Base-by-base conservation (phyloP, 2,113 vertebrate species). In the Megaleporinus macrocephalus region DNA sequence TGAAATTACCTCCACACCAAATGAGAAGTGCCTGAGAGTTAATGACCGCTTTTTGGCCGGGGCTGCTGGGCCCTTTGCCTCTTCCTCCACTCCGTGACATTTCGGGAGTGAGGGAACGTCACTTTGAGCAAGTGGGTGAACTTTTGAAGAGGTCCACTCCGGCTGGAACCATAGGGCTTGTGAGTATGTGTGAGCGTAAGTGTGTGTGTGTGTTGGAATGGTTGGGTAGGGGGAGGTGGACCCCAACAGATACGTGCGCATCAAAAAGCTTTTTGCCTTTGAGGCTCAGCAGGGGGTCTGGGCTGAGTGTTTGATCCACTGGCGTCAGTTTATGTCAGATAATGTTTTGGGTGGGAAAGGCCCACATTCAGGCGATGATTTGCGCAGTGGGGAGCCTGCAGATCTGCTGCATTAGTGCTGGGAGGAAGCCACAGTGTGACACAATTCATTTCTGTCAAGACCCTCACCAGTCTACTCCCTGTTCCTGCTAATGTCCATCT, bases 401-500 rank as follows among this genome's bases (percentile, higher is more conserved):
- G 61, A 78, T 63, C 53, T 78, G 66, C 57, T 33, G 66, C 33
- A 83, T 53, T 76, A 62, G 20, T 1, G 26, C 3, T n/a, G 74
- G 55, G 41, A 76, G 73, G 72, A 76, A 10, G n/a, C 24, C 57
- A 24, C 55, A 6, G 53, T 26, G 72, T 68, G 79, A 74, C 57
- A 33, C 63, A 72, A 33, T 33, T 77, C 69, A 51, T 63, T 55
- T 51, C 41, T 51, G 22, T 72, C 59, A 62, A 62, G 70, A 62
- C 27, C 76, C 65, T 76, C 47, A 82, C 68, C 73, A 70, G 44
- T 69, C 33, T 27, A 18, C 36, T 30, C 55, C 3, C 53, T 51
- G 15, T n/a, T 57, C 74, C 27, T 20, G 20, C 66, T 51, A 57
- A 83, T 33, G 66, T 61, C 79, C 79, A 81, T 77, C 53, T 83